phyloP scores from a whole-genome alignment of 2,797 vertebrate genomes.

The Amniataba percoides region DNA sequence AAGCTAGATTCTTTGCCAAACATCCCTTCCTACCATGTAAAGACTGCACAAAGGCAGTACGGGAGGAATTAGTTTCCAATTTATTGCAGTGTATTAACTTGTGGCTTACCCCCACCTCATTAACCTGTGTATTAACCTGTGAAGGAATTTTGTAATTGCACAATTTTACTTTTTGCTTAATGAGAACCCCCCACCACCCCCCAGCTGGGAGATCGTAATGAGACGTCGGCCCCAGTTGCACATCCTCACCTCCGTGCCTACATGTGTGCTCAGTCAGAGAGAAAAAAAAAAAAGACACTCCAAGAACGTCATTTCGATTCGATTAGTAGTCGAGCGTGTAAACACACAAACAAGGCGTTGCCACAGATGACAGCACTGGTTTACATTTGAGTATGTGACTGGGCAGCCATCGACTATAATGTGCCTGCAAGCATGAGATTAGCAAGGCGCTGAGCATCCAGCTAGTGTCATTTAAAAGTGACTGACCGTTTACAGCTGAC shows the following conservation, averaged over 20 bases:
- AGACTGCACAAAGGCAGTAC: neutral
- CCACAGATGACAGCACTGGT: constrained; percentile 8
- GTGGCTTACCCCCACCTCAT: constrained; percentile 32
- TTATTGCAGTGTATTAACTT: constrained; percentile 20
- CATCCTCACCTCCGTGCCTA: neutral
- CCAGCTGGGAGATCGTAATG: constrained; percentile 38
- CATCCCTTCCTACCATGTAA: constrained; percentile 8
- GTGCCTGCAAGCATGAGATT: constrained; percentile 25
- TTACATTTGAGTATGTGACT: constrained; percentile 28
- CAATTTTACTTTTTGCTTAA: constrained; percentile 38
- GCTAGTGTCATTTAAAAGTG: constrained; percentile 27
- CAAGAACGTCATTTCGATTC: constrained; percentile 34
- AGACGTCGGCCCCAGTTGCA: neutral
- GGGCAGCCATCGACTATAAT: constrained; percentile 16
- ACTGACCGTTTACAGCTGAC: constrained; percentile 20
- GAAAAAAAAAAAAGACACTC: constrained; percentile 28
- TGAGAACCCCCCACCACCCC: constrained; percentile 27
- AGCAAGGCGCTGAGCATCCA: constrained; percentile 22
- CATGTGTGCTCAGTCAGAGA: constrained; percentile 1
- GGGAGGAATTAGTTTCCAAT: constrained; percentile 24
- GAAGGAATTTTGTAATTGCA: constrained; percentile 33
- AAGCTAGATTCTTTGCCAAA: constrained; percentile 38
- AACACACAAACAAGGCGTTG: constrained; percentile 21
- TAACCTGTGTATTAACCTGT: constrained; percentile 45
- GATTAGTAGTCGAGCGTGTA: constrained; percentile 30